Base-by-base conservation (phyloP, 2,797 vertebrate genomes). In the Sandelia bainsii region DNA sequence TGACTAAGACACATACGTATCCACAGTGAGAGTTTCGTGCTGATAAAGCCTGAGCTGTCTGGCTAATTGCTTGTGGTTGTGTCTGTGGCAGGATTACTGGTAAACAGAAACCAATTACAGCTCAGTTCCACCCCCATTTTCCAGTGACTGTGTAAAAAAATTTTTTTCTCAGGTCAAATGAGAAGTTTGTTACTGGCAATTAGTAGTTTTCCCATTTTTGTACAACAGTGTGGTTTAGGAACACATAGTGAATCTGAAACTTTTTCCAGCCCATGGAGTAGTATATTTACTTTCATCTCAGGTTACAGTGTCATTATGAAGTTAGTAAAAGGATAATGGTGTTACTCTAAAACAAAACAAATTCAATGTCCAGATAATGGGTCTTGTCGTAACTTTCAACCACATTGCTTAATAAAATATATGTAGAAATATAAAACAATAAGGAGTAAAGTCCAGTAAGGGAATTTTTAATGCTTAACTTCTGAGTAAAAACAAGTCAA, bases 31-130 rank as follows among this genome's bases (percentile, higher is more conserved):
- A 63, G 75, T 88, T 85, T 79, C 84, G 72, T 76, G 49, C 72
- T 67, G 83, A 89, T 83, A 79, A 83, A 72, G 61, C 77, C 25
- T 0, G 49, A 76, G 75, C 82, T 85, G 83, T 81, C 85, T 63
- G 59, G 66, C 87, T 92, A 91, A 93, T 93, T 92, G 90, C 85
- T 84, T 80, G 79, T 76, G 87, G 86, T 82, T 82, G 66, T 84
- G 56, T 79, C 75, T 77, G 80, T 76, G 81, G 85, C 72, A 83
- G 75, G 65, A 83, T 87, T 90, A 86, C 88, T 89, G 84, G 84
- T 90, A 89, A 93, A 91, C 77, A 92, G 54, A 92, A 91, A 82
- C 84, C 86, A 90, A 90, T 91, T 90, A 89, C 87, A 75, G 83
- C 74, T 89, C 63, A 56, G 59, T 77, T 77, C 82, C 81, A 58